Conservation (phyloP, 2,113 vertebrate species). For the Anarhynchus alexandrinus region DNA sequence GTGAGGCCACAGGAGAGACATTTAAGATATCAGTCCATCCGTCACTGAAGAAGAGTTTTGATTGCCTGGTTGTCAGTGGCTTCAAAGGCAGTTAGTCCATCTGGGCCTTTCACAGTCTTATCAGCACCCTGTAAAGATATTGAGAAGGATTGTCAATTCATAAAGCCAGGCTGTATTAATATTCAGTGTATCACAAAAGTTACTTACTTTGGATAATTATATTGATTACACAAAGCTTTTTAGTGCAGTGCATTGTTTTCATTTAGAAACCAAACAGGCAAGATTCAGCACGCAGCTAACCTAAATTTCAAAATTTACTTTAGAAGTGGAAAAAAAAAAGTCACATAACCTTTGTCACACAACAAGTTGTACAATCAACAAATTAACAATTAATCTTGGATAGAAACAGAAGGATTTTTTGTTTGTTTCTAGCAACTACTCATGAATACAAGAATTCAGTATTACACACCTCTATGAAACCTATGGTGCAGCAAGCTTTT, state of each 20-base stretch:
- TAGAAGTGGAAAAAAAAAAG: not conserved
- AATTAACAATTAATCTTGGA: not conserved
- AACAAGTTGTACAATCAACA: not conserved
- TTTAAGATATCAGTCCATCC: slow-evolving; percentile 77
- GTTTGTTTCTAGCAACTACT: not conserved
- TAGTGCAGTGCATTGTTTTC: not conserved
- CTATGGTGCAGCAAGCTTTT: not conserved
- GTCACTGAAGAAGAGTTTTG: slow-evolving; percentile 92
- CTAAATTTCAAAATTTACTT: not conserved
- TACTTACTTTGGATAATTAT: not conserved
- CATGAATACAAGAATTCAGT: not conserved
- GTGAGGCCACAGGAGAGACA: slow-evolving; percentile 82
- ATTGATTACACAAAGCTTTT: not conserved
- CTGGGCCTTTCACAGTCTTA: slow-evolving; percentile 85
- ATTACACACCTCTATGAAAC: not conserved
- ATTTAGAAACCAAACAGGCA: not conserved
- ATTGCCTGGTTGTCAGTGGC: slow-evolving; percentile 85
- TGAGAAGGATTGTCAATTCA: slow-evolving; percentile 3
- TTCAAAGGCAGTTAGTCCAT: slow-evolving; percentile 86
- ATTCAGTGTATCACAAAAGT: not conserved
- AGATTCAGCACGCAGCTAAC: not conserved
- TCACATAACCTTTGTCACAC: not conserved
- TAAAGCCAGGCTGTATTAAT: not conserved
- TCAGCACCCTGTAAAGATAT: slow-evolving; percentile 87
- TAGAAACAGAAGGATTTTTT: not conserved